Evolutionary conservation across 2,888 invertebrate species (phyloP), one percentile per base, ranked within the genome.

Genomic region (Antheraea assamensis): DNA sequence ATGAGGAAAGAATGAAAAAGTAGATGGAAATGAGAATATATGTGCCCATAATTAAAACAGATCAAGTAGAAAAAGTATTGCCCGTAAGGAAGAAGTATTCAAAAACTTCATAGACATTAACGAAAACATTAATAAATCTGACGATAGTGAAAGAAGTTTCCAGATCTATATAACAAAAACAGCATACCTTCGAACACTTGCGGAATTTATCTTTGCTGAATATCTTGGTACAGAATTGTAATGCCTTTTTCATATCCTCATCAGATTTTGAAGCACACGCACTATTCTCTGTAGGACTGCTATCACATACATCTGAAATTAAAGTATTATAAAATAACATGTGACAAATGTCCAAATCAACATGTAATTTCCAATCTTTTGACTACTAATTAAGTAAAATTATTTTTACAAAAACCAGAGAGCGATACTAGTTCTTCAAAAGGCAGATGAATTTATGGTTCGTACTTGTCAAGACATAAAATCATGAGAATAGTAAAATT

Each of bases 171-270:
- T 27, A 27, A 2, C 15, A 61, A 27, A 64, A 3, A 27, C 61
- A 17, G 61, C 21, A 71, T 80, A 95, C 95, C 85, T 91, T 90
- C 0, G 96, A 95, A 85, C 98, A 98, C 70, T 95, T 93, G 21
- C 94, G 88, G 83, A 97, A 96, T 83, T 96, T 96, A 1, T 95
- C 92, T 85, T 97, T 96, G 17, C 95, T 92, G 77, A 97, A 91
- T 42, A 97, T 84, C 71, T 95, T 95, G 35, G 92, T 89, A 81
- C 97, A 97, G 80, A 97, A 96, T 72, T 92, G 84, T 0, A 91
- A 85, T 0, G 97, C 97, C 72, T 88, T 90, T 66, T 83, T 86
- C 76, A 87, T 82, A 66, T 89, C 88, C 0, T 85, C 90, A 0
- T 90, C 84, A 0, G 90, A 76, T 70, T 89, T 87, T 0, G 88